Evolutionary conservation across 2,888 invertebrate species (phyloP), one percentile per base, ranked within the genome.

Genomic region (Acleris holmiana): DNA sequence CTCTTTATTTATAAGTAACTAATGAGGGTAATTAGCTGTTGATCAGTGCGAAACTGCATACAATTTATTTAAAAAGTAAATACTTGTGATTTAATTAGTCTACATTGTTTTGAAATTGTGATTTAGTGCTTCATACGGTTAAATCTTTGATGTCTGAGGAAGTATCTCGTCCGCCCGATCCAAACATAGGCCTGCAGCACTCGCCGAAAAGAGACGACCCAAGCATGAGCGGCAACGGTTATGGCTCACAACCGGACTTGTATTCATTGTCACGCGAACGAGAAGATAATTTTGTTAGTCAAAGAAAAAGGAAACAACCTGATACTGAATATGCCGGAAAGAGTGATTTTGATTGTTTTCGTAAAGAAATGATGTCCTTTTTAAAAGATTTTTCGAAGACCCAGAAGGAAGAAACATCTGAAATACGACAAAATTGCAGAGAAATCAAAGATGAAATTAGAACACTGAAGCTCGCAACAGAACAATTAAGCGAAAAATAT

Each of bases 311-410:
- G 5, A 25, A 50, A n/a, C 49, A 25, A 7, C 49, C 49, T 1
- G 49, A 50, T 6, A 8, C 49, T 25, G 23, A 25, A 5, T 23
- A 23, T 25, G 6, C 13, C 13, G n/a, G 19, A n/a, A 23, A 50
- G n/a, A 5, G 5, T n/a, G 49, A 50, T 5, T 25, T 50, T 23
- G 25, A 50, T 7, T 50, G 25, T 25, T 50, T 50, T 25, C 49
- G 49, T 25, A 50, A 50, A 13, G 49, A 50, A 25, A 50, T 25
- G 49, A 50, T 50, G 49, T 50, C 49, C 6, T 50, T 50, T 50
- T 50, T 50, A n/a, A 23, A 25, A 5, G 25, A 25, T n/a, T 50
- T 50, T 23, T 23, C 49, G 1, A 4, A 21, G 21, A 2, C 49
- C 2, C 49, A 50, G 7, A 50, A 15, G 25, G 3, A 13, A 25